These are phyloP conservation scores for Polypterus bichir DNA, from an alignment of 2,113 vertebrate species.

Conservation along the genomic window DNA sequence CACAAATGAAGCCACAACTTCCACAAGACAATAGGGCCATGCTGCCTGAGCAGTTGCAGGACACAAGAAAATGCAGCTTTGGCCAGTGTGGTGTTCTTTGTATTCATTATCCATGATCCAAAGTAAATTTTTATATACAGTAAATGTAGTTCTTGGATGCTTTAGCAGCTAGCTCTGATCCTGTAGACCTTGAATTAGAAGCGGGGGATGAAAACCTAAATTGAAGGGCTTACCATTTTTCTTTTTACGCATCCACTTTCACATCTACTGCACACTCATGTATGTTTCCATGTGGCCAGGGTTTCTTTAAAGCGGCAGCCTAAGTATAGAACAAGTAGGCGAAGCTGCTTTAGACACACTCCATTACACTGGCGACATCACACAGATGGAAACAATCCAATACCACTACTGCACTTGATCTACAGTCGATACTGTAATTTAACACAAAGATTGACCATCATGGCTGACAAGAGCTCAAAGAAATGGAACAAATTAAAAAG, in stretches of 20 bases:
- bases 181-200: background rate
- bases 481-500: background rate
- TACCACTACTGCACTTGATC: background rate
- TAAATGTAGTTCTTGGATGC: too few relatives aligned
- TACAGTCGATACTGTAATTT: background rate
- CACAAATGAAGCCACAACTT: too few relatives aligned
- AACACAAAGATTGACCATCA: background rate
- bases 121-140: too few relatives aligned
- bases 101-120: too few relatives aligned
- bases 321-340: background rate
- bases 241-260: background rate
- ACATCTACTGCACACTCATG: background rate
- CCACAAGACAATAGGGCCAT: too few relatives aligned
- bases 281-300: background rate
- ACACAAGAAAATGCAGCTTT: too few relatives aligned
- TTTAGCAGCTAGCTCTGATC: too few relatives aligned
- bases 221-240: background rate
- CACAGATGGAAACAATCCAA: background rate
- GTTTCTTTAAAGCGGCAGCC: background rate
- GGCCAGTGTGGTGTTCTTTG: too few relatives aligned
- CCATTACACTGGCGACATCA: constrained; percentile 1
- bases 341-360: constrained; percentile 3
- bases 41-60: too few relatives aligned
- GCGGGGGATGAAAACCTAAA: background rate
- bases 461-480: background rate